Evolutionary conservation across 2,888 invertebrate species (phyloP).

Genomic region (Drosophila nigricruria): DNA sequence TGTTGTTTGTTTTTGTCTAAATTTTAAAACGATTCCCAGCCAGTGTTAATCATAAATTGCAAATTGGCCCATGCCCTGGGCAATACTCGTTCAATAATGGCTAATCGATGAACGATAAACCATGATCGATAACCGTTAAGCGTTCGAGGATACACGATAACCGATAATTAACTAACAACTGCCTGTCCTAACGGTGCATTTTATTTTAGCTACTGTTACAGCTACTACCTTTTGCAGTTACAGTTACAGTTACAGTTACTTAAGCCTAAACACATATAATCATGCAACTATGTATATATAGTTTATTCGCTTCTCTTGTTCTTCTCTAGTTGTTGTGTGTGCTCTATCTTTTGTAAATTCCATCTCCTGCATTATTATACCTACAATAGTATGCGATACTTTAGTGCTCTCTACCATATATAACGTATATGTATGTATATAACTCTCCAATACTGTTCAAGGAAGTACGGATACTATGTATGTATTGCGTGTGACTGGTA

Average conservation of each 20-base stretch:
- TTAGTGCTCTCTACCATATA: slow-evolving; percentile 34
- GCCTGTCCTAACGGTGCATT: slow-evolving; percentile 40
- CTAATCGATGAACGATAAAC: neutral
- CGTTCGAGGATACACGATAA: slow-evolving; percentile 7
- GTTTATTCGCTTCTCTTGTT: neutral
- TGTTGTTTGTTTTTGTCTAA: neutral
- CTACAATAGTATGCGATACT: slow-evolving; percentile 28
- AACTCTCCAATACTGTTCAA: slow-evolving; percentile 54
- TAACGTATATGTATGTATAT: neutral
- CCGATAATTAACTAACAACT: slow-evolving; percentile 40
- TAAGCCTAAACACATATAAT: neutral
- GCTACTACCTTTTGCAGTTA: neutral
- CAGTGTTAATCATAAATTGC: slow-evolving; percentile 53
- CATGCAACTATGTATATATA: slow-evolving; percentile 4
- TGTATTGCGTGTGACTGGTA: slow-evolving; percentile 38
- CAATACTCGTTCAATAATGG: slow-evolving; percentile 10
- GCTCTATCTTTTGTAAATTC: neutral
- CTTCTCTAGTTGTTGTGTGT: neutral
- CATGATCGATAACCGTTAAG: neutral
- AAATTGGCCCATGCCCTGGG: slow-evolving; percentile 25
- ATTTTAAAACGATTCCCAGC: slow-evolving; percentile 58
- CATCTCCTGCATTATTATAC: neutral
- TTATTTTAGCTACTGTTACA: slow-evolving; percentile 6
- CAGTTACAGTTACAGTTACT: neutral
- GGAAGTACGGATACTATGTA: slow-evolving; percentile 50